Evolutionary conservation across 2,888 invertebrate species (phyloP), one percentile per base, ranked within the genome.

Genomic region (Palloptera scutellata): DNA sequence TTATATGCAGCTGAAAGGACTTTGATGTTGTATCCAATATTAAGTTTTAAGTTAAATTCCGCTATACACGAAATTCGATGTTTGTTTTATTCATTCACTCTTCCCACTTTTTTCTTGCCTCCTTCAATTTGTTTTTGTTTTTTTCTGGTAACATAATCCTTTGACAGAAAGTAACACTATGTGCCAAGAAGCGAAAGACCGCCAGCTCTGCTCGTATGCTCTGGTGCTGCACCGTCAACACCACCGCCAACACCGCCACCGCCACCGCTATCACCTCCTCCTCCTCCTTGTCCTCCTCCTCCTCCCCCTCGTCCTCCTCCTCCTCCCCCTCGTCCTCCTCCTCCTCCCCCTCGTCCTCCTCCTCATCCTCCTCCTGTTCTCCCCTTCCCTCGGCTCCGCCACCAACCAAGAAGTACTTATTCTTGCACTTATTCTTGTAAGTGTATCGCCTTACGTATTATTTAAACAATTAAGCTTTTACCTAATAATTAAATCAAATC

Each of bases 391-490:
- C 1, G 13, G 13, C 45, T 10, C 13, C 45, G 45, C 45, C 13
- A 48, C 15, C 15, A 48, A 48, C 10, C 48, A 30, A 30, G 30
- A 30, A 30, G 30, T 30, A 48, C 48, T 48, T 48, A 48, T 11
- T 5, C 1, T 15, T 15, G 48, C 10, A 8, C 48, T 48, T 48
- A 48, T 48, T 5, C 10, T 10, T 48, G n/a, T 48, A n/a, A 48
- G 15, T 11, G 48, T n/a, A 48, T n/a, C 15, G 11, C 10, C 10
- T 48, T 48, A 48, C 30, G 30, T 30, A 48, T 48, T 48, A 15
- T 10, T 48, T 48, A 48, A n/a, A n/a, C 5, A 48, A 48, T n/a
- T 48, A 48, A 48, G 48, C 48, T 48, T 48, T 48, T 48, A 48
- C 48, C 15, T 48, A 48, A 48, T n/a, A 30, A 48, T 48, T 48